Base-by-base conservation (phyloP, 2,888 invertebrate genomes). In the Agonopterix heracliana region DNA sequence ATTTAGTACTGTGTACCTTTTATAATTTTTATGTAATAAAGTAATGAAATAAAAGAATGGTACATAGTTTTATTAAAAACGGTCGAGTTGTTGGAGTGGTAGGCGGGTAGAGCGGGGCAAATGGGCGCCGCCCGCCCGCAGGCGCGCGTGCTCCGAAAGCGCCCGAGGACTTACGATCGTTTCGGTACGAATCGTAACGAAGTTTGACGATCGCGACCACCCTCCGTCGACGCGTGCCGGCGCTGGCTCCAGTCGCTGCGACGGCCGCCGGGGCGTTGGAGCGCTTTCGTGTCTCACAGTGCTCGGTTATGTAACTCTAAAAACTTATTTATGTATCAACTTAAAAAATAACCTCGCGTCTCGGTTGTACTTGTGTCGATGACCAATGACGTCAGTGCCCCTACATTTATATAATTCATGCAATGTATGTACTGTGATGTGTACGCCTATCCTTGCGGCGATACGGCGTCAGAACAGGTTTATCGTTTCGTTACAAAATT, bases 271-370 rank as follows among this genome's bases (percentile, higher is more conserved):
- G 82, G 85, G 82, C 82, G 87, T 81, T 78, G 80, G 80, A 80
- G 74, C 78, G 79, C 75, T 74, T 80, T 79, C 65, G 72, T 78
- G 72, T 71, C 71, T 67, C 69, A 71, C 70, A 66, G 78, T 78
- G 81, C 69, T 75, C 74, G 81, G 80, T 88, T 88, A 88, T 88
- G 81, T 88, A 88, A 88, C 82, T 81, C 71, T 26, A 78, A 77
- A 81, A 84, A 85, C 81, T 82, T 86, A 84, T 83, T 81, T 86
- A 84, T 81, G 77, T 81, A 79, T 81, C 75, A 81, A 79, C 78
- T 81, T 64, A 71, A 78, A 80, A 75, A 71, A 72, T 71, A 60
- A 60, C 60, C 56, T 61, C 58, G 65, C 61, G 60, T 57, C 61
- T 60, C 55, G 46, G 59, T 53, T 53, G 52, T 59, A 61, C 54